Conservation (phyloP, 2,888 invertebrate genomes). For the Sicus ferrugineus region DNA sequence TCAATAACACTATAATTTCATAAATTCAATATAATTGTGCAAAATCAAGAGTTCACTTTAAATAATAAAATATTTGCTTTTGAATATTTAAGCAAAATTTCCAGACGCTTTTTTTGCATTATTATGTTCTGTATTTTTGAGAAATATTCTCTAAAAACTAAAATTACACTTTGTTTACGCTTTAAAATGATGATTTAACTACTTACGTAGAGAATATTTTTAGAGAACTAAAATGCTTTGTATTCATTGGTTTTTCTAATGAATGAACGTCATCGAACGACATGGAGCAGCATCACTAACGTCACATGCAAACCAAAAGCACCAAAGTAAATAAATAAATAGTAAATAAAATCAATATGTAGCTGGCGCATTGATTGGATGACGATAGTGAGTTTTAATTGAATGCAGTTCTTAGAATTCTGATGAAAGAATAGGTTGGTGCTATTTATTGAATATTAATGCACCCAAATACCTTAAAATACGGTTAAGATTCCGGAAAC, state of each 20-base stretch:
- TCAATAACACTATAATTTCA: too few relatives aligned
- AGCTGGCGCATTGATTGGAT: constrained; percentile 4
- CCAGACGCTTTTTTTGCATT: too few relatives aligned
- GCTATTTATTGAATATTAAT: too few relatives aligned
- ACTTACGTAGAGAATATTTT: neutral
- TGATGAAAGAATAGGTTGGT: too few relatives aligned
- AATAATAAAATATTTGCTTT: too few relatives aligned
- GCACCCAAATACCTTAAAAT: too few relatives aligned
- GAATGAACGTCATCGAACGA: neutral
- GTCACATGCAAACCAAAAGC: neutral
- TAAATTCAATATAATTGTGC: too few relatives aligned
- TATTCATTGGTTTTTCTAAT: neutral
- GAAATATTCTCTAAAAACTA: too few relatives aligned
- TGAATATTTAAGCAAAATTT: too few relatives aligned
- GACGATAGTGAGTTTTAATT: constrained; percentile 15
- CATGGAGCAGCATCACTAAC: neutral
- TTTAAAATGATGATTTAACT: neutral
- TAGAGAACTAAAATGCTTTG: neutral
- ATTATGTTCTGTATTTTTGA: too few relatives aligned
- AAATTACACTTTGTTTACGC: neutral
- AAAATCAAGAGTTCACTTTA: too few relatives aligned
- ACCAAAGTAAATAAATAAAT: neutral
- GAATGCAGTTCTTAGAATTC: constrained; percentile 5
- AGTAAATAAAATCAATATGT: neutral
- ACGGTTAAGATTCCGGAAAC: too few relatives aligned